phyloP scores from a whole-genome alignment of 2,797 vertebrate species.

The Xerus rutilus region DNA sequence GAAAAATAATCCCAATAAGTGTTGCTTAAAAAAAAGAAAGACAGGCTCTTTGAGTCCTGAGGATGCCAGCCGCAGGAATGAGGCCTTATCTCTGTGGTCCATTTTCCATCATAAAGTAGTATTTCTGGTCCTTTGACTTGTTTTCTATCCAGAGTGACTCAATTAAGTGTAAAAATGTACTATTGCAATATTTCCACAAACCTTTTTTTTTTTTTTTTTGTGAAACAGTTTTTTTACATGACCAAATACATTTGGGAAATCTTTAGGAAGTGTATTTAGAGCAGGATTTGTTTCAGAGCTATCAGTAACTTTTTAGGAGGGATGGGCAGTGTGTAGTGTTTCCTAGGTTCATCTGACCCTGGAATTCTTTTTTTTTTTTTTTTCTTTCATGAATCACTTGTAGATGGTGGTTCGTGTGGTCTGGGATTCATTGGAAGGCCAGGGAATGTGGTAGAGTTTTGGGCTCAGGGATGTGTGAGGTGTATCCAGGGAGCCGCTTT shows the following conservation, averaged over 20 bases:
- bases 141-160: not conserved
- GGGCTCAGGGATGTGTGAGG: not conserved
- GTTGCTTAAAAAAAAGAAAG: not conserved
- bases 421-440: not conserved
- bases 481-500: not conserved
- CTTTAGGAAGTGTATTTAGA: not conserved
- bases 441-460: not conserved
- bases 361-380: not conserved
- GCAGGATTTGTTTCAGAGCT: not conserved
- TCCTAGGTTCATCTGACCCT: not conserved
- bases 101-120: not conserved
- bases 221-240: not conserved
- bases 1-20: not conserved
- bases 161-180: not conserved
- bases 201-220: not conserved
- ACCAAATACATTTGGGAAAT: not conserved
- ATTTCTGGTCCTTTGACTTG: not conserved
- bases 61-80: not conserved
- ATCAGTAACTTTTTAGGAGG: not conserved
- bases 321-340: not conserved
- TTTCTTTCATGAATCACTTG: not conserved
- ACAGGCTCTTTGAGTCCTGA: too few relatives aligned
- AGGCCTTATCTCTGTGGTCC: not conserved
- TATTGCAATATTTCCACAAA: not conserved
- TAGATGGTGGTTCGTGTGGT: fast-evolving